Base-by-base conservation (phyloP, 2,888 invertebrate species). In the Chrysina gloriosa region DNA sequence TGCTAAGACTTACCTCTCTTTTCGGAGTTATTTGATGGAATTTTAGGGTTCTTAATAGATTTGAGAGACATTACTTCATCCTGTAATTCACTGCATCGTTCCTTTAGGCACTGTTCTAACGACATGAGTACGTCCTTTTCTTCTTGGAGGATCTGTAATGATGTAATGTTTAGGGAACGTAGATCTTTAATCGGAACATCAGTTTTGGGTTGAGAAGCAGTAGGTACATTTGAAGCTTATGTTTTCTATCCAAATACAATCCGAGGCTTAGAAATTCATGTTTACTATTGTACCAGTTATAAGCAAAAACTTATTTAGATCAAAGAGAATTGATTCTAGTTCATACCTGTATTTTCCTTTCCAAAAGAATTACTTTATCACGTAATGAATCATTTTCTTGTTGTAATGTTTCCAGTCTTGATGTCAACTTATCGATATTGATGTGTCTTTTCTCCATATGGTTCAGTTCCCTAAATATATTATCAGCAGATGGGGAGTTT, bases 381-480 rank as follows among this genome's bases (percentile, higher is more conserved):
- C 88, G 86, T 29, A 92, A 80, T 67, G 85, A 84, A 64, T 87
- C 87, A 68, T 89, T 88, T 77, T 90, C 91, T 68, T 88, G 88
- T 76, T 91, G 89, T 1, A 92, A 89, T 74, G 90, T 90, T 42
- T 89, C 86, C 0, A 92, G 89, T 74, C 91, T 88, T 65, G 88
- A 86, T 73, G 89, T 89, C 69, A 95, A 84, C 29, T 88, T 90
- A 72, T 93, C 92, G 34, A 95, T 90, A 76, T 96, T 94, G 50
- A 94, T 90, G 78, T 92, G 89, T 72, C 91, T 90, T 67, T 89
- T 89, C 72, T 91, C 89, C 86, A 94, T 95, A 70, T 88, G 88
- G 68, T 91, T 89, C 69, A 95, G 86, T 81, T 95, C 94, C 70
- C 83, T 85, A 67, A 87, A 84, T 6, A 93, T 85, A 67, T 86